A percentile compares a stretch with the other conserved stretches of the same genome.
phyloP scores from a whole-genome alignment of 2,797 vertebrate genomes.

The Kryptopterus vitreolus region DNA sequence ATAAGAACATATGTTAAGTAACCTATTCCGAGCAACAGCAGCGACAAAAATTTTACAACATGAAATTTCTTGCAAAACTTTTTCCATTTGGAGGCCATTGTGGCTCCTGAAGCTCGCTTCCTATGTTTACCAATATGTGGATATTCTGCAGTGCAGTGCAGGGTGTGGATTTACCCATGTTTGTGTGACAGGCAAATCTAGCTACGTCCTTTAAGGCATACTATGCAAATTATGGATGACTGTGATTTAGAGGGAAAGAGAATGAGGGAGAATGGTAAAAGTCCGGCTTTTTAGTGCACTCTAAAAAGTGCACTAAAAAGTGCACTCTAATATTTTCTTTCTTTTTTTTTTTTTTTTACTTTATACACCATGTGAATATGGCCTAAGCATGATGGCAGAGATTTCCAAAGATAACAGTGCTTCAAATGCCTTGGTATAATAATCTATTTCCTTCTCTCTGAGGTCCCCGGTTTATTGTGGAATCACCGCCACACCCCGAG shows the following conservation, averaged over 20 bases:
- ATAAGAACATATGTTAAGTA: conserved; percentile 73
- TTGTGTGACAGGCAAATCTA: conserved; percentile 70
- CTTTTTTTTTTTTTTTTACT: no score
- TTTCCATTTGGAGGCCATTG: conserved; percentile 32
- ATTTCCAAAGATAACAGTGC: background rate
- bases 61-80: conserved; percentile 31
- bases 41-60: conserved; percentile 63
- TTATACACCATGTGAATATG: no score
- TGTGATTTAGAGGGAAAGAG: conserved; percentile 12
- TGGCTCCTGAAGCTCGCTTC: conserved; percentile 16
- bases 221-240: conserved; percentile 72
- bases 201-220: conserved; percentile 49
- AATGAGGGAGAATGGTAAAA: background rate
- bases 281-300: background rate
- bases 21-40: conserved; percentile 67
- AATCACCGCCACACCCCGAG: background rate
- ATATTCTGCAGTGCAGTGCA: conserved; percentile 12
- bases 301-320: no score
- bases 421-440: no score
- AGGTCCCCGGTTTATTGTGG: background rate
- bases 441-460: background rate
- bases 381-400: background rate
- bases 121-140: conserved; percentile 42
- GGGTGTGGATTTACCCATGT: conserved; percentile 49
- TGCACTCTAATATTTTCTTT: no score